Base-by-base conservation (phyloP, 2,113 vertebrate species). In the cattle (Bos taurus) region DNA sequence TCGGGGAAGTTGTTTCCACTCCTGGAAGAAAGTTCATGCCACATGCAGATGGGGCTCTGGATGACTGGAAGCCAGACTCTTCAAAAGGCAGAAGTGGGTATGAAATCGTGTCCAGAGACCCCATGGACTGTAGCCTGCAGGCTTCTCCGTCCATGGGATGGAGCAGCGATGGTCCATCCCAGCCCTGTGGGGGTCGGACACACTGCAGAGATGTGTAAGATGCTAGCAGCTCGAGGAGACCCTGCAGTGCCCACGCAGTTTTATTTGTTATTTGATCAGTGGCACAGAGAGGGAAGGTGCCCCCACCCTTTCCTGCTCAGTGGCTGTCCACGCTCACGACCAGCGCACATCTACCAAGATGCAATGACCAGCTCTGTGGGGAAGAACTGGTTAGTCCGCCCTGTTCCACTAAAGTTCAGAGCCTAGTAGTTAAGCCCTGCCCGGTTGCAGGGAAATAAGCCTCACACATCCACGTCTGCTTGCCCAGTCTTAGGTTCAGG, bases 381-480 rank as follows among this genome's bases (percentile, higher is more conserved):
- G 6, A 78, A 88, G 40, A 67, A 11, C 14, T 2, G 0, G 0
- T 7, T 7, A 2, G 50, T 16, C 7, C 1, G 0, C 4, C 52
- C 36, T 7, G 2, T 16, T 33, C 19, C 25, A 6, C 36, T n/a
- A 2, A 74, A 10, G 64, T 36, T 52, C 30, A 57, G 59, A 48
- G 43, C 5, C 1, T 1, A 17, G 26, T 33, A 5, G 36, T 36
- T 57, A 28, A 56, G 52, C 43, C 33, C 46, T 7, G 36, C 28
- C 14, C 23, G 2, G 13, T 10, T 57, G 23, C 28, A 21, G 6
- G 57, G 10, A 83, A 50, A 28, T 3, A 60, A 6, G n/a, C 30
- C 14, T 3, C 8, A 7, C 7, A 3, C 8, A 2, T 0, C 11
- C 56, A 6, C 13, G 16, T 43, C 60, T 30, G 11, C 50, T 48